These are phyloP conservation scores for Cyprinus carpio DNA, from an alignment of 2,113 vertebrate species.

Conservation along the genomic window DNA sequence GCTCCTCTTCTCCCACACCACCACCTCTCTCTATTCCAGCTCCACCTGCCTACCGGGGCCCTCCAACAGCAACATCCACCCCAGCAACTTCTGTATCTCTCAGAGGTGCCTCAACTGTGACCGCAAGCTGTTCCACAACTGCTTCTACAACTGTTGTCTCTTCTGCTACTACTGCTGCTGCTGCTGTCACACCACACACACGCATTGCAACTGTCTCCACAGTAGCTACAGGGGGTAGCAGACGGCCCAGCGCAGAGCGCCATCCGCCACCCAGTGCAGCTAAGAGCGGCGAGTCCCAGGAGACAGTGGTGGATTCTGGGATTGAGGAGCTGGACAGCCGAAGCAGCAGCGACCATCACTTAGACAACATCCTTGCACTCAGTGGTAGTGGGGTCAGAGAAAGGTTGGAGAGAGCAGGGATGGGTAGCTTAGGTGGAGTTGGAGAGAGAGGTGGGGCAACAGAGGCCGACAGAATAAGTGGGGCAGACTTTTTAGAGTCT, in stretches of 20 bases:
- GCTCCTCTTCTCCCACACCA: constrained; percentile 72
- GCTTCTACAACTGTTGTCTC: constrained; percentile 58
- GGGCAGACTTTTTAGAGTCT: constrained; percentile 86
- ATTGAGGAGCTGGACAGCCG: constrained; percentile 93
- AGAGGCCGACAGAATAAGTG: constrained; percentile 74
- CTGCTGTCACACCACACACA: constrained; percentile 66
- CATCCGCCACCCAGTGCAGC: constrained; percentile 62
- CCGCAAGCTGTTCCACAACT: constrained; percentile 52
- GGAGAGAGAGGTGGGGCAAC: constrained; percentile 63
- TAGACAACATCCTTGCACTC: constrained; percentile 86
- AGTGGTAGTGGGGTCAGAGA: constrained; percentile 65
- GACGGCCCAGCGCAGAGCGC: constrained; percentile 60
- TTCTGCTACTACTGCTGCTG: constrained; percentile 58
- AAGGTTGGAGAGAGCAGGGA: constrained; percentile 65
- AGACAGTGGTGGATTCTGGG: constrained; percentile 88
- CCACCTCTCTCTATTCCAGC: constrained; percentile 66
- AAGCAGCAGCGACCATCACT: constrained; percentile 91
- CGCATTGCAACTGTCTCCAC: constrained; percentile 62
- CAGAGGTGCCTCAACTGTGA: constrained; percentile 62
- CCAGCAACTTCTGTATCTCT: constrained; percentile 62
- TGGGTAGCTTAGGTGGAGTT: constrained; percentile 57
- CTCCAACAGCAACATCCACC: constrained; percentile 50
- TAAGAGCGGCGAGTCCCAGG: constrained; percentile 79
- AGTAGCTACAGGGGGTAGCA: constrained; percentile 55
- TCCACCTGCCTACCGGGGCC: constrained; percentile 70